Evolutionary conservation across 2,113 vertebrate genomes (phyloP).

Genomic region (Gambusia holbrooki): DNA sequence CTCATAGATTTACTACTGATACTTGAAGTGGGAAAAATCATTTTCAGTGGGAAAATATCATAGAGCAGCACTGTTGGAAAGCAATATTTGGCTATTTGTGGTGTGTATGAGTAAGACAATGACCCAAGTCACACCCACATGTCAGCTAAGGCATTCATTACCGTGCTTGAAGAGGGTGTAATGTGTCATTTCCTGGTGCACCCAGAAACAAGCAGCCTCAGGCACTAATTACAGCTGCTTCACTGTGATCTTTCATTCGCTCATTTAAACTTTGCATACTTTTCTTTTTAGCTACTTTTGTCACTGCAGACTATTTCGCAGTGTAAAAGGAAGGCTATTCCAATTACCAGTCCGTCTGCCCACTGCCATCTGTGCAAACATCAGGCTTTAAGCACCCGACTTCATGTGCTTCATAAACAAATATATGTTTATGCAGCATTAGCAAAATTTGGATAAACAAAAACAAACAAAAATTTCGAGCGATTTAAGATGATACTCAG

Average conservation of each 20-base stretch:
- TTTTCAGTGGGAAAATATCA: conserved; percentile 30
- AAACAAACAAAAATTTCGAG: conserved; percentile 8
- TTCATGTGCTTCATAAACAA: conserved; percentile 33
- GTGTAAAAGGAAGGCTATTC: conserved; percentile 22
- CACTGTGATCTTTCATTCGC: conserved; percentile 40
- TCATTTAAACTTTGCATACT: conserved; percentile 20
- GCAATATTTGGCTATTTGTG: conserved; percentile 62
- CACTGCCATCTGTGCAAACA: conserved; percentile 63
- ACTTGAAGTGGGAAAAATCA: not conserved
- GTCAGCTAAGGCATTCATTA: conserved; percentile 66
- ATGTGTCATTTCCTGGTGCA: conserved; percentile 52
- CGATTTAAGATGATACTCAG: not conserved
- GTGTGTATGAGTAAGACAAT: conserved; percentile 55
- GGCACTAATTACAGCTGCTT: conserved; percentile 63
- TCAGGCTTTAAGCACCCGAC: conserved; percentile 39
- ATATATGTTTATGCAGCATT: conserved; percentile 36
- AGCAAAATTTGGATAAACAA: conserved; percentile 13
- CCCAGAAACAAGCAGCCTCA: conserved; percentile 35
- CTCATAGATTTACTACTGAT: not conserved
- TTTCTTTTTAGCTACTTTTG: conserved; percentile 17
- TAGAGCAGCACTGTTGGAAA: conserved; percentile 31
- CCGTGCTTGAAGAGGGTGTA: conserved; percentile 28
- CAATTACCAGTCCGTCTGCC: conserved; percentile 64
- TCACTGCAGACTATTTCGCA: conserved; percentile 26
- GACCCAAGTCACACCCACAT: conserved; percentile 63